These are phyloP conservation scores for Rhimphoctona megacephalus DNA, from an alignment of 2,888 invertebrate genomes.

Conservation along the genomic window DNA sequence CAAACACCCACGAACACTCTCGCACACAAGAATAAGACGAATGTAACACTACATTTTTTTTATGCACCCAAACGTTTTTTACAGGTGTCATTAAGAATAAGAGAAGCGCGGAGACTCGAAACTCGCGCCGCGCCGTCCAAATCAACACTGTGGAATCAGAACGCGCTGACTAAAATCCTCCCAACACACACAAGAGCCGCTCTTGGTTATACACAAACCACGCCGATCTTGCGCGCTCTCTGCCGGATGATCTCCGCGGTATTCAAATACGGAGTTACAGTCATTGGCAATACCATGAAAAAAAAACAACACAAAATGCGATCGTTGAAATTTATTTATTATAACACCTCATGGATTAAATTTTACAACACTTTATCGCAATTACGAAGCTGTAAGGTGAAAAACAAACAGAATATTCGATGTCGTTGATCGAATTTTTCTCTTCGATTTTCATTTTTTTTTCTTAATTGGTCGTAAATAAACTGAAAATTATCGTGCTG, in stretches of 20 bases:
- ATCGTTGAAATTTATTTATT: not conserved
- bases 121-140: constrained; percentile 75
- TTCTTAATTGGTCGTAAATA: not conserved
- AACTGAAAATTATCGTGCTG: not conserved
- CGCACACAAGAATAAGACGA: constrained; percentile 7
- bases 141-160: constrained; percentile 74
- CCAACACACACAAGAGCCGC: constrained; percentile 54
- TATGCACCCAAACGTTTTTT: not conserved
- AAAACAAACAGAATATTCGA: not conserved
- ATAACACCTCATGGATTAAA: not conserved
- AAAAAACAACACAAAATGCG: not conserved
- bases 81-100: constrained; percentile 11
- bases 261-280: constrained; percentile 16
- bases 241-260: constrained; percentile 67
- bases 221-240: constrained; percentile 65
- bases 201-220: constrained; percentile 37
- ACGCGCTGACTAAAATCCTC: constrained; percentile 65
- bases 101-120: constrained; percentile 63
- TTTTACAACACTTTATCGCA: not conserved
- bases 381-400: not conserved
- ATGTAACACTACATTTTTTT: not conserved
- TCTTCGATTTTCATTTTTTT: not conserved
- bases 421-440: not conserved
- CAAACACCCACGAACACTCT: not conserved
- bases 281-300: constrained; percentile 13